Evolutionary conservation across 2,113 vertebrate genomes (phyloP), one percentile per base, ranked within the genome.

Genomic region (Phyllostomus discolor): DNA sequence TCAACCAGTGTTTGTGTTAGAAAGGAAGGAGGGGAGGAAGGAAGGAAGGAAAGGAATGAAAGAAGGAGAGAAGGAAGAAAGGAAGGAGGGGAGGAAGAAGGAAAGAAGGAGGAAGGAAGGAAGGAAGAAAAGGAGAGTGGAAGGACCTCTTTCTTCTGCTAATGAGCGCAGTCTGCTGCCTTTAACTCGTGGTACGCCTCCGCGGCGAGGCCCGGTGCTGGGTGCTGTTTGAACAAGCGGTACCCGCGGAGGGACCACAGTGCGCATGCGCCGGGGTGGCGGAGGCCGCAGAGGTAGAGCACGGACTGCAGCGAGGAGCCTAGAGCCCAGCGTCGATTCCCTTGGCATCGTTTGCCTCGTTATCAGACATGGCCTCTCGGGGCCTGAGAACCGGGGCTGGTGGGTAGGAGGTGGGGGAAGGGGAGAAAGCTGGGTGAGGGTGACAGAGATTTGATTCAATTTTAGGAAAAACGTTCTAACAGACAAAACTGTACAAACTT

Each of bases 91-190:
- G 6, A 46, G 57, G 43, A 24, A 50, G 52, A 12, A 54, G 22
- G 50, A 0, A 0, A 11, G 22, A 20, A 2, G 4, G 38, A 2
- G 4, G 38, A 3, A 4, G 57, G 57, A 5, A 24, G 33, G 48
- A 0, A 2, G 8, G 22, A 1, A 26, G 35, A 24, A 4, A n/a
- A 10, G 4, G 1, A 33, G 35, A 41, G 7, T 7, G 86, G 80
- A 10, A 46, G 72, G 24, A 7, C 20, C 22, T 66, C 11, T 43
- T 82, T 70, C 12, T 43, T 59, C n/a, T 38, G n/a, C 57, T 38
- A 33, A n/a, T 8, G 28, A 7, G 78, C 43, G 54, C 35, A 48
- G 10, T 1, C 46, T 10, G 4, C 16, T 4, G 19, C 19, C 85
- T 46, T 41, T 26, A 8, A 10, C 11, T 50, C 48, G 3, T 15